Percentiles rank a stretch among this genome's conserved stretches.
Conservation (phyloP, 2,797 vertebrate genomes). For the Peromyscus nudipes region DNA sequence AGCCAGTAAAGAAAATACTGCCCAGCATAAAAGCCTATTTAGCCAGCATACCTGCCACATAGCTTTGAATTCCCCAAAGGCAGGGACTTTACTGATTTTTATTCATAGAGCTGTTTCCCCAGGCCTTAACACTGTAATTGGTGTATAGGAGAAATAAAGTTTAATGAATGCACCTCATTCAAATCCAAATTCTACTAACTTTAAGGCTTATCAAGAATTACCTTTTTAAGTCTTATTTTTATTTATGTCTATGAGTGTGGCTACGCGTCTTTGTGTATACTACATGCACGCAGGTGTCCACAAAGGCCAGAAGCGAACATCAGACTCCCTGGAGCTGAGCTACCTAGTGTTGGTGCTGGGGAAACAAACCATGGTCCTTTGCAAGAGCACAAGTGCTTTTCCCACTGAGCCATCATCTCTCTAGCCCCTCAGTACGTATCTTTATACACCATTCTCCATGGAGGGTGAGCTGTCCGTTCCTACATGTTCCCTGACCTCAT, state of each 20-base stretch:
- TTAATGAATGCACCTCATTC: not conserved
- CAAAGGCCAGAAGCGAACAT: not conserved
- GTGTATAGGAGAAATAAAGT: not conserved
- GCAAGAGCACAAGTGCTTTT: not conserved
- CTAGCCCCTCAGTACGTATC: not conserved
- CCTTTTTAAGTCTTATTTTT: not conserved
- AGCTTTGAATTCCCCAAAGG: not conserved
- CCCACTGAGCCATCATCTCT: not conserved
- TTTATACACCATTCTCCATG: not conserved
- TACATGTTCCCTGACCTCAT: not conserved
- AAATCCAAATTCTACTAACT: not conserved
- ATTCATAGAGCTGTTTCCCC: constrained; percentile 17
- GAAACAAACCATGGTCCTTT: not conserved
- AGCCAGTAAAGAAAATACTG: not conserved
- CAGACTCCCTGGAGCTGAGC: not conserved
- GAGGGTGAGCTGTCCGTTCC: not conserved
- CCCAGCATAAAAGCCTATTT: not conserved
- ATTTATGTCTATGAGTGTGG: not conserved
- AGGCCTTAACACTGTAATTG: not conserved
- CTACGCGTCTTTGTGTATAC: not conserved
- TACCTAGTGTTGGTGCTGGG: no score
- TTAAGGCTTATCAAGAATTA: constrained; percentile 9
- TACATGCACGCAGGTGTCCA: not conserved
- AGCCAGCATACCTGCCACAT: not conserved
- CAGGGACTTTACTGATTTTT: not conserved